A percentile compares a stretch with the other conserved stretches of the same genome.
phyloP scores from a whole-genome alignment of 2,113 vertebrate genomes.

The Mystacornis crossleyi region DNA sequence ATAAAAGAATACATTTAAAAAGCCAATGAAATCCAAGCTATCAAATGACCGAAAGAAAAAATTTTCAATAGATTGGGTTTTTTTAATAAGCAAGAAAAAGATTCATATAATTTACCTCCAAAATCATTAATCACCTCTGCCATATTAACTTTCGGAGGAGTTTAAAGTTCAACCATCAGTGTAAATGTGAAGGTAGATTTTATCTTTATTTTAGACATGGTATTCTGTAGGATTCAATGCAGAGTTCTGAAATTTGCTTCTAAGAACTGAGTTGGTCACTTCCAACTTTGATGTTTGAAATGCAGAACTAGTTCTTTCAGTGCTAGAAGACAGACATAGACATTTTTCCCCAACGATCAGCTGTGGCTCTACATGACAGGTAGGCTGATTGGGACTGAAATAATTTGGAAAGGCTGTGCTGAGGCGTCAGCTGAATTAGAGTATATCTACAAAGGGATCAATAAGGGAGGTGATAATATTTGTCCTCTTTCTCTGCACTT shows the following conservation, averaged over 20 bases:
- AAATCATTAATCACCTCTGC: not conserved
- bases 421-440: not conserved
- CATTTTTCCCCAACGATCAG: not conserved
- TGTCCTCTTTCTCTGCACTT: not conserved
- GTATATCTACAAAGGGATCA: not conserved
- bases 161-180: not conserved
- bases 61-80: rapidly evolving
- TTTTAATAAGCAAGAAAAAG: not conserved
- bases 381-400: not conserved
- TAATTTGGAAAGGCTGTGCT: not conserved
- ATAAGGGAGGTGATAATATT: not conserved
- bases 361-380: not conserved
- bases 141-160: not conserved
- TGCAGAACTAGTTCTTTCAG: not conserved
- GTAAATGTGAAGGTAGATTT: not conserved
- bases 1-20: not conserved
- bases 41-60: not conserved
- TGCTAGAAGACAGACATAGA: not conserved
- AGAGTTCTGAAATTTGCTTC: not conserved
- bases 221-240: not conserved
- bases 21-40: not conserved
- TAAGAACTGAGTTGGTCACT: not conserved
- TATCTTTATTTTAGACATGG: not conserved
- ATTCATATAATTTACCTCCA: not conserved
- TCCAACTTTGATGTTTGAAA: not conserved